phyloP scores from a whole-genome alignment of 2,113 vertebrate genomes.

The Numenius arquata region DNA sequence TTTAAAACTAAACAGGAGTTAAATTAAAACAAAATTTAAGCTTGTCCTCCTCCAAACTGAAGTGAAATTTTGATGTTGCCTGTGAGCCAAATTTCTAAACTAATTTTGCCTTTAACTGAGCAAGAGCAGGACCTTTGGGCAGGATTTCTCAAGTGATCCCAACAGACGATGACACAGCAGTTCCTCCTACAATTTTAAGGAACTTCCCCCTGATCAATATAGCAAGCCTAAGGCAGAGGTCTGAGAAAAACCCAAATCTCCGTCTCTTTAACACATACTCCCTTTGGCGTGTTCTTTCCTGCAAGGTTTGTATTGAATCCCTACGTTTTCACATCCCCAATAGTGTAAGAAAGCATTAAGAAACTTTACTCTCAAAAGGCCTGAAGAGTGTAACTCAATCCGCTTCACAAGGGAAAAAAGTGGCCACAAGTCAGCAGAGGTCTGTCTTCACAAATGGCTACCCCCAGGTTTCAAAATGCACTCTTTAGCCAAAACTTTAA shows the following conservation, averaged over 20 bases:
- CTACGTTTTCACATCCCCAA: not conserved
- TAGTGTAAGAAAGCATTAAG: not conserved
- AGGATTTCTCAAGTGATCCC: not conserved
- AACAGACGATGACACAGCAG: not conserved
- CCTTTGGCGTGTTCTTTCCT: not conserved
- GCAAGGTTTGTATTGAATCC: not conserved
- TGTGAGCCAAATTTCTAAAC: not conserved
- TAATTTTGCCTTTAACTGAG: not conserved
- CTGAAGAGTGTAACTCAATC: not conserved
- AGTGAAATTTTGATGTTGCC: not conserved
- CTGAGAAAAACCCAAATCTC: not conserved
- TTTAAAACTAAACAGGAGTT: not conserved
- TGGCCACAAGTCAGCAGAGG: not conserved
- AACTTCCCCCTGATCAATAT: fast-evolving
- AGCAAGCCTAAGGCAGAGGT: not conserved
- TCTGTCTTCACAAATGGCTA: not conserved
- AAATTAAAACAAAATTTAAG: not conserved
- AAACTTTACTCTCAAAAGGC: not conserved
- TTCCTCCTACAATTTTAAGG: not conserved
- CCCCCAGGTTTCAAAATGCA: not conserved
- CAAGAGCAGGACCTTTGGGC: not conserved
- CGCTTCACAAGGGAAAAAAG: not conserved
- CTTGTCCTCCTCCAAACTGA: not conserved
- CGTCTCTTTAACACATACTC: not conserved
- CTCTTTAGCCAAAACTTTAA: not conserved